Percentiles rank a stretch among this genome's conserved stretches.
phyloP scores from a whole-genome alignment of 2,888 invertebrate species.

The Cyclophora punctaria region DNA sequence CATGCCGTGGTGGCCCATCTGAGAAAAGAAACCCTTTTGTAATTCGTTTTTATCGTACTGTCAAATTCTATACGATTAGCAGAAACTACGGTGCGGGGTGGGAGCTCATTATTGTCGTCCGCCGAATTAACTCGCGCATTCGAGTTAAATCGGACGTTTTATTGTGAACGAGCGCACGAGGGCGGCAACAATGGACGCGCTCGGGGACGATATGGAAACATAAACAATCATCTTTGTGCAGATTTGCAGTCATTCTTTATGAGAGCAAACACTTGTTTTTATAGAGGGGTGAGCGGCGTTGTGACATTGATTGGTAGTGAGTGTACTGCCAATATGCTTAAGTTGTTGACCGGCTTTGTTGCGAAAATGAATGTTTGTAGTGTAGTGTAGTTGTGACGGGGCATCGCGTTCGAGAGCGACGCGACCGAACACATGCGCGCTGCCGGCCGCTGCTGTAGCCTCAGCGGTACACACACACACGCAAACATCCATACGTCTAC shows the following conservation, averaged over 20 bases:
- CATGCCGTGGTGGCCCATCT: conserved; percentile 96
- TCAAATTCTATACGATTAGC: conserved; percentile 38
- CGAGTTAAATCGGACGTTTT: conserved; percentile 65
- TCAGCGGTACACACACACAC: no score
- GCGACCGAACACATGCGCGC: conserved; percentile 26
- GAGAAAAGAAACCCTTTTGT: conserved; percentile 66
- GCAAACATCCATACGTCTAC: no score
- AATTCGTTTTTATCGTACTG: conserved; percentile 65
- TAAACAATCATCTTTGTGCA: conserved; percentile 69
- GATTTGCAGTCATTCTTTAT: conserved; percentile 71
- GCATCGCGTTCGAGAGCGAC: conserved; percentile 2
- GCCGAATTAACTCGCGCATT: conserved; percentile 61
- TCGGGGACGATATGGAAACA: conserved; percentile 60
- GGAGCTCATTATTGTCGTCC: conserved; percentile 44
- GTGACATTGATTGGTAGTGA: conserved; percentile 66
- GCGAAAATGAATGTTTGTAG: conserved; percentile 61
- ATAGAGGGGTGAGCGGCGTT: conserved; percentile 41
- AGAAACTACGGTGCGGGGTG: conserved; percentile 21
- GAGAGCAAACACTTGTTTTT: conserved; percentile 69
- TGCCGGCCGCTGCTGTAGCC: no score
- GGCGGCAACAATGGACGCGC: conserved; percentile 45
- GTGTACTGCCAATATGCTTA: conserved; percentile 70
- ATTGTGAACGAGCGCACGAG: conserved; percentile 48
- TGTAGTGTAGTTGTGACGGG: conserved; percentile 29
- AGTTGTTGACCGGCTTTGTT: conserved; percentile 63